Evolutionary conservation across 2,888 invertebrate genomes (phyloP), one percentile per base, ranked within the genome.

Genomic region (Tethea ocularis): DNA sequence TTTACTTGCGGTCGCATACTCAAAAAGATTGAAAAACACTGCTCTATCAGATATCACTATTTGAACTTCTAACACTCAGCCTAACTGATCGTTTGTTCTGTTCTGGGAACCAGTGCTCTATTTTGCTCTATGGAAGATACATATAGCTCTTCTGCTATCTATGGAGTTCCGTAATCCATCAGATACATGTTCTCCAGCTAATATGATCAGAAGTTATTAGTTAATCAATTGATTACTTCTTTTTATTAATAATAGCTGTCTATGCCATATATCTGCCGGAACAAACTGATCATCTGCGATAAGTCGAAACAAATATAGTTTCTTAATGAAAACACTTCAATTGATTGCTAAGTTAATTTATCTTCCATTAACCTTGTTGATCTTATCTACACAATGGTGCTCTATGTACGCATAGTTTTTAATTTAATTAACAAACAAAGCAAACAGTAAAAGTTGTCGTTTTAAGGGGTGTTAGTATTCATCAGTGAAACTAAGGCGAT

Each of bases 271-370:
- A 41, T 17, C 41, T 41, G 46, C 41, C 20, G 46, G 20, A 46
- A 20, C 46, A n/a, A 38, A 38, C n/a, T 38, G n/a, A n/a, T n/a
- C 38, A n/a, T n/a, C 36, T 0, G 38, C 6, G 38, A 38, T 38
- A 38, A 4, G 38, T 38, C 46, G 20, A n/a, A 46, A 20, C 8
- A 46, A 46, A 46, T 46, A 46, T 46, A 5, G 20, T 17, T 46
- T 17, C 10, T n/a, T 46, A 46, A 46, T 46, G n/a, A 10, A 46
- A 46, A 46, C 46, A 46, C 46, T 46, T 20, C 15, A 46, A 46
- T 46, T 46, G 46, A 46, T 46, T 46, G 46, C n/a, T 46, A 20
- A 46, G 46, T 46, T 46, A 46, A 46, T 46, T 46, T 7, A 46
- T 46, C 46, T 2, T 10, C 46, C 46, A 46, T 46, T 46, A 46